Conservation (phyloP, 2,888 invertebrate species). For the Drosophila diplacantha region DNA sequence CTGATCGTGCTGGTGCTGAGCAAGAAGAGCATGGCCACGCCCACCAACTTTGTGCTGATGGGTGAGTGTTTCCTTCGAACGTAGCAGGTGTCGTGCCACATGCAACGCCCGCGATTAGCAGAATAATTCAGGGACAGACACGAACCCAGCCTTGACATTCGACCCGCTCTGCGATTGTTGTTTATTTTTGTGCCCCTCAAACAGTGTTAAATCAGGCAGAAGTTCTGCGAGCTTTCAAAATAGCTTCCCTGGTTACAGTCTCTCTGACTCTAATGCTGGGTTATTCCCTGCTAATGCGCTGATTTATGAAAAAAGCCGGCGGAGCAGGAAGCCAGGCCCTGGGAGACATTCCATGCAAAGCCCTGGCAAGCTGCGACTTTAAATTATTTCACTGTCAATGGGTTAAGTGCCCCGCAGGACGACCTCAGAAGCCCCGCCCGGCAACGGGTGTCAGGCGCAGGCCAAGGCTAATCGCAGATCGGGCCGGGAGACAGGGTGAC, state of each 20-base stretch:
- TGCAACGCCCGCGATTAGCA: neutral
- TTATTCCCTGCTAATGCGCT: too few relatives aligned
- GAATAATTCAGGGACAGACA: constrained; percentile 2
- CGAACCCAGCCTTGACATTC: constrained; percentile 1
- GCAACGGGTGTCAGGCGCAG: constrained; percentile 24
- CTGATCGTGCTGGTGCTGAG: constrained; percentile 93
- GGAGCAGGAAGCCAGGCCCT: neutral
- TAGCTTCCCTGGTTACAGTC: constrained; percentile 35
- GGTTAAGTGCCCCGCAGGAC: constrained; percentile 7
- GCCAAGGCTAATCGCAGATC: constrained; percentile 52
- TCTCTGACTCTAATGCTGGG: constrained; percentile 53
- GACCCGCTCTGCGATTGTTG: constrained; percentile 49
- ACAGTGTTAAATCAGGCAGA: constrained; percentile 66
- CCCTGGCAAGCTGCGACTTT: constrained; percentile 6
- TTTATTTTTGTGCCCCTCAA: constrained; percentile 45
- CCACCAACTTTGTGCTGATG: constrained; percentile 94
- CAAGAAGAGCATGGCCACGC: constrained; percentile 92
- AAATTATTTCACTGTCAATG: constrained; percentile 30
- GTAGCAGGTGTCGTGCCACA: neutral
- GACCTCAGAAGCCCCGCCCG: constrained; percentile 1
- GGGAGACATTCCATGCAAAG: constrained; percentile 2
- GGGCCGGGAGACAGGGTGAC: constrained; percentile 48
- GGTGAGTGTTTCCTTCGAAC: constrained; percentile 77
- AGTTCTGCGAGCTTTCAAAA: constrained; percentile 63
- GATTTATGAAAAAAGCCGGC: constrained; percentile 49